phyloP scores from a whole-genome alignment of 2,888 invertebrate genomes.

The Eupeodes latifasciatus region DNA sequence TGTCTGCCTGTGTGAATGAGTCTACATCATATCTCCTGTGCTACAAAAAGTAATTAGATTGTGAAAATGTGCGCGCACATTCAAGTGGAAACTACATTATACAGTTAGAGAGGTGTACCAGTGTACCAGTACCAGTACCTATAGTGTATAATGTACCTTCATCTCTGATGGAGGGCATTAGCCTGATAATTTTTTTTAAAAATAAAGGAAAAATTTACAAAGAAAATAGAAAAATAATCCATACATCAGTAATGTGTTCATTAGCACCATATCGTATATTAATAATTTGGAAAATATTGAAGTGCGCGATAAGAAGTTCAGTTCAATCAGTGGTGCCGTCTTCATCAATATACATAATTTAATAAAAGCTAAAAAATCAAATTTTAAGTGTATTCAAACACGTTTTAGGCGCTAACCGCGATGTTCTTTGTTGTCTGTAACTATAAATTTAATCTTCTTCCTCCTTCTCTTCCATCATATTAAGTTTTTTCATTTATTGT shows the following conservation, averaged over 20 bases:
- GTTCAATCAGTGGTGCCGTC: conserved; percentile 30
- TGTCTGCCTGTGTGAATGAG: neutral
- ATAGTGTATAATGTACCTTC: conserved; percentile 4
- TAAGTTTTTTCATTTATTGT: neutral
- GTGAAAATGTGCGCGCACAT: conserved; percentile 44
- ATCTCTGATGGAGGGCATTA: conserved; percentile 38
- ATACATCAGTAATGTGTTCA: conserved; percentile 49
- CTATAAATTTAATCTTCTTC: neutral
- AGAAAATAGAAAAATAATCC: neutral
- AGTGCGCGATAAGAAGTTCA: conserved; percentile 68
- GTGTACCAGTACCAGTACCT: neutral
- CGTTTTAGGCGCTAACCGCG: conserved; percentile 7
- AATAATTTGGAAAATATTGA: conserved; percentile 65
- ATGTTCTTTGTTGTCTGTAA: conserved; percentile 22
- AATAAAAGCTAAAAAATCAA: neutral
- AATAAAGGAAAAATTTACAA: neutral
- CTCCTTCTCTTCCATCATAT: neutral
- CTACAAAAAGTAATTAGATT: conserved; percentile 37
- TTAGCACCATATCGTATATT: conserved; percentile 42
- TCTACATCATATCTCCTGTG: neutral
- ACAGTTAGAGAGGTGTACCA: conserved; percentile 16
- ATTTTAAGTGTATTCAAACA: neutral
- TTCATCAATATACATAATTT: neutral
- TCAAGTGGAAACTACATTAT: conserved; percentile 32
- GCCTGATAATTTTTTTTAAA: conserved; percentile 10